A percentile compares a stretch with the other conserved stretches of the same genome.
phyloP scores from a whole-genome alignment of 2,888 invertebrate genomes.

The Drosophila melanocephala region DNA sequence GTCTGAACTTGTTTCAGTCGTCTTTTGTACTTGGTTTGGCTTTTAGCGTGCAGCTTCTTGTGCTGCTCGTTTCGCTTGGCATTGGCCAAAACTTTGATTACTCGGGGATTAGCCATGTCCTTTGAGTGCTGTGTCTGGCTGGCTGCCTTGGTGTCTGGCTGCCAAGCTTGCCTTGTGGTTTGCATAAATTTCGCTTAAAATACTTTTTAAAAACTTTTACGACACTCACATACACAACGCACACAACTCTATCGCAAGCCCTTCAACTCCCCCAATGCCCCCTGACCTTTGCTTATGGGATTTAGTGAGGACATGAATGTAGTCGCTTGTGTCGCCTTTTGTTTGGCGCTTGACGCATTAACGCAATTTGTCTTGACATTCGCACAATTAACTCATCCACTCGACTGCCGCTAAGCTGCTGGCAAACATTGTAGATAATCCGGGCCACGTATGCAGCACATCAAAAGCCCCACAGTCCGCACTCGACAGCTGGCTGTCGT shows the following conservation, averaged over 20 bases:
- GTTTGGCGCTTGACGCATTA: conserved; percentile 69
- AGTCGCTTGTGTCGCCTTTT: conserved; percentile 30
- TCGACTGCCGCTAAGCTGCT: conserved; percentile 68
- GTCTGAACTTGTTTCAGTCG: conserved; percentile 40
- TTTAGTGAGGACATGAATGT: conserved; percentile 35
- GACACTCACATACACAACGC: conserved; percentile 42
- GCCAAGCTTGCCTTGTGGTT: conserved; percentile 73
- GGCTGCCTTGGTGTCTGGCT: conserved; percentile 11
- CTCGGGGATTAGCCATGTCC: conserved; percentile 77
- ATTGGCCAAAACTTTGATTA: conserved; percentile 82
- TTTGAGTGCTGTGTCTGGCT: conserved; percentile 46
- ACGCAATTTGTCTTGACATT: conserved; percentile 83
- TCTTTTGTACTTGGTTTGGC: conserved; percentile 45
- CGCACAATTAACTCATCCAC: conserved; percentile 81
- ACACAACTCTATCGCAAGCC: conserved; percentile 31
- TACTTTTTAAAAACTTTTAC: conserved; percentile 81
- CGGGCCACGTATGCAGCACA: conserved; percentile 47
- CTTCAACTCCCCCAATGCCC: conserved; percentile 17
- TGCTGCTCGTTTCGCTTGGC: conserved; percentile 60
- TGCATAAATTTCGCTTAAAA: conserved; percentile 82
- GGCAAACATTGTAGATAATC: conserved; percentile 69
- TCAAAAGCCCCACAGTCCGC: conserved; percentile 3
- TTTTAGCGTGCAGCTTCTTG: conserved; percentile 45
- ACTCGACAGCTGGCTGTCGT: conserved; percentile 5
- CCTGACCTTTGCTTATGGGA: conserved; percentile 62